Percentiles rank a stretch among this genome's conserved stretches.
Conservation (phyloP, 2,113 vertebrate species). For the Malurus cyaneus region DNA sequence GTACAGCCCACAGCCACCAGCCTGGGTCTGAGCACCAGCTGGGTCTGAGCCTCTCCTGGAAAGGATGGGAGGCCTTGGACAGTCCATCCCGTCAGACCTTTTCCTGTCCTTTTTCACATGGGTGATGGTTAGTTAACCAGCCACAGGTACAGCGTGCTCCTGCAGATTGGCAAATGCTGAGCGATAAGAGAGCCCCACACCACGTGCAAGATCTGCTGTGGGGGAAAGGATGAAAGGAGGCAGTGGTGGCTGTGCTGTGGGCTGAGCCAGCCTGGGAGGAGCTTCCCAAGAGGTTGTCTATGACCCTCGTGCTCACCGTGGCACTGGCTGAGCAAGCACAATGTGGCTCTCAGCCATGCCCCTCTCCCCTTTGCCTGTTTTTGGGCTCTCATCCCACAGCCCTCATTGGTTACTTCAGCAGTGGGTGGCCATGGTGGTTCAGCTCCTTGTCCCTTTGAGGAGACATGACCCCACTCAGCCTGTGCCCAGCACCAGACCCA, state of each 20-base stretch:
- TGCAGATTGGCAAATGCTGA: not conserved
- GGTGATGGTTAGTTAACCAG: constrained; percentile 7
- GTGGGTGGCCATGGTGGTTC: not conserved
- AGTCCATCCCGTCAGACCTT: not conserved
- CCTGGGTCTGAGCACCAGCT: not conserved
- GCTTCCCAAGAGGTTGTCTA: not conserved
- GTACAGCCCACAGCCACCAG: fast-evolving
- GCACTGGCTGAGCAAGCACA: constrained; percentile 45
- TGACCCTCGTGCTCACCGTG: not conserved
- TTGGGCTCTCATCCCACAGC: not conserved
- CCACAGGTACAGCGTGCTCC: fast-evolving
- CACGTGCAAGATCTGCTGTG: fast-evolving
- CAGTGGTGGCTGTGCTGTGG: not conserved
- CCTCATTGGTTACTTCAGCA: not conserved
- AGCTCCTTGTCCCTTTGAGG: not conserved
- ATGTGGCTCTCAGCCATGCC: not conserved
- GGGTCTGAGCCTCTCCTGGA: not conserved
- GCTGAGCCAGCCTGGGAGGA: not conserved
- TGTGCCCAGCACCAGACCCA: not conserved
- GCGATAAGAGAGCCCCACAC: not conserved
- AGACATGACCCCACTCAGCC: not conserved
- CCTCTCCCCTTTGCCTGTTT: not conserved
- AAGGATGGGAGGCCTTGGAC: not conserved
- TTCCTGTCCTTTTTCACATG: not conserved
- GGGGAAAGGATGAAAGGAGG: fast-evolving